Conservation (phyloP, 2,888 invertebrate genomes). For the Drosophila fungiperda region DNA sequence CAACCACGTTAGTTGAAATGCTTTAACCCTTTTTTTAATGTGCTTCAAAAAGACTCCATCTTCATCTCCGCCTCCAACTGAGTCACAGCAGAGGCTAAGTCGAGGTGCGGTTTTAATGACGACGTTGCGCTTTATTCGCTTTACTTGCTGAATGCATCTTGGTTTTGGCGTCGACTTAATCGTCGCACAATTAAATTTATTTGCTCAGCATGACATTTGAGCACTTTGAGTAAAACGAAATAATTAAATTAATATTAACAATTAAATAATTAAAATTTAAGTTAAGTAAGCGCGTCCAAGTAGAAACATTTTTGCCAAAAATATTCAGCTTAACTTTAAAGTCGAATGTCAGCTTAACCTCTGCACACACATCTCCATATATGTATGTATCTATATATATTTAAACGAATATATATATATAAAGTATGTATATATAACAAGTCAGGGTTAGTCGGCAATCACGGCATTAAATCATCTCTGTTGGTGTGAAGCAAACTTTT, state of each 20-base stretch:
- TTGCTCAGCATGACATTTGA: constrained; percentile 63
- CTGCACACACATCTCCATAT: constrained; percentile 12
- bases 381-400: background rate
- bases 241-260: constrained; percentile 58
- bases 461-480: constrained; percentile 31
- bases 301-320: constrained; percentile 60
- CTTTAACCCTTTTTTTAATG: constrained; percentile 23
- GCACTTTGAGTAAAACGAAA: constrained; percentile 27
- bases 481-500: constrained; percentile 25
- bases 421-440: background rate
- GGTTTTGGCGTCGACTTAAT: constrained; percentile 50
- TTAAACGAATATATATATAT: no score
- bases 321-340: constrained; percentile 24
- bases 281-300: constrained; percentile 52
- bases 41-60: constrained; percentile 2
- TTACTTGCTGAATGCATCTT: constrained; percentile 56
- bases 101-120: constrained; percentile 52
- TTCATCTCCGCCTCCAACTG: constrained; percentile 16
- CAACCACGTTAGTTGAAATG: background rate
- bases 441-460: constrained; percentile 40
- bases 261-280: constrained; percentile 63
- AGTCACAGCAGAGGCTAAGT: constrained; percentile 32
- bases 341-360: constrained; percentile 61
- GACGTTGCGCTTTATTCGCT: constrained; percentile 45
- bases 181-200: constrained; percentile 72